phyloP scores from a whole-genome alignment of 2,113 vertebrate genomes.

The Tympanuchus pallidicinctus region DNA sequence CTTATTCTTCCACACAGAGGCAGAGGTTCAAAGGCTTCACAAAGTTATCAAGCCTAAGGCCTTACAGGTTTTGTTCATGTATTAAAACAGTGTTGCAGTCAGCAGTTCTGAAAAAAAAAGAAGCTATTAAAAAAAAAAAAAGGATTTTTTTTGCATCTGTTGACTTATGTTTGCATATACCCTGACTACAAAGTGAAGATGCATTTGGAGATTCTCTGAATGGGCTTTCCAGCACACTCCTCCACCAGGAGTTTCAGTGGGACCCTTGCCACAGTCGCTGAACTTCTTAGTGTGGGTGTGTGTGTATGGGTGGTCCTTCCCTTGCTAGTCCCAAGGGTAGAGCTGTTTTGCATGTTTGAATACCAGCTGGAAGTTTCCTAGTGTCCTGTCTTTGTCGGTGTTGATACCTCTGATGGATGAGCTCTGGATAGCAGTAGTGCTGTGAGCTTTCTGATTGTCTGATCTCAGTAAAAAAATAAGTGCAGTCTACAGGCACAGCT shows the following conservation, averaged over 20 bases:
- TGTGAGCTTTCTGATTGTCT: not conserved
- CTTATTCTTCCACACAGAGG: not conserved
- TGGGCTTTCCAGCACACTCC: not conserved
- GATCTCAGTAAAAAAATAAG: not conserved
- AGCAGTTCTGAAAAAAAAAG: not conserved
- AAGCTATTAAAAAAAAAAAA: no score
- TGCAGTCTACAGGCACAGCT: not conserved
- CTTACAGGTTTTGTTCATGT: not conserved
- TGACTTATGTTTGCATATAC: not conserved
- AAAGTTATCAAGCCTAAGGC: not conserved
- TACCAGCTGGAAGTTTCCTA: not conserved
- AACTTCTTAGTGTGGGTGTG: not conserved
- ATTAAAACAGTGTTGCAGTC: not conserved
- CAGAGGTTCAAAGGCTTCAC: not conserved
- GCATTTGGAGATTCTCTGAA: not conserved
- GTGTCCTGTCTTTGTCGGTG: not conserved
- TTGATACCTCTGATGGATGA: fast-evolving
- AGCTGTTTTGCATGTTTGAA: not conserved
- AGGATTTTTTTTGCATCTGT: not conserved
- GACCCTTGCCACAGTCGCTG: not conserved
- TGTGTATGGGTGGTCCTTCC: not conserved
- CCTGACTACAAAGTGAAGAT: not conserved
- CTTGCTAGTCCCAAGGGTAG: not conserved
- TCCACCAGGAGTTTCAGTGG: not conserved
- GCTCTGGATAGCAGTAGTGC: not conserved